Conservation (phyloP, 2,888 invertebrate genomes). For the Tyria jacobaeae region DNA sequence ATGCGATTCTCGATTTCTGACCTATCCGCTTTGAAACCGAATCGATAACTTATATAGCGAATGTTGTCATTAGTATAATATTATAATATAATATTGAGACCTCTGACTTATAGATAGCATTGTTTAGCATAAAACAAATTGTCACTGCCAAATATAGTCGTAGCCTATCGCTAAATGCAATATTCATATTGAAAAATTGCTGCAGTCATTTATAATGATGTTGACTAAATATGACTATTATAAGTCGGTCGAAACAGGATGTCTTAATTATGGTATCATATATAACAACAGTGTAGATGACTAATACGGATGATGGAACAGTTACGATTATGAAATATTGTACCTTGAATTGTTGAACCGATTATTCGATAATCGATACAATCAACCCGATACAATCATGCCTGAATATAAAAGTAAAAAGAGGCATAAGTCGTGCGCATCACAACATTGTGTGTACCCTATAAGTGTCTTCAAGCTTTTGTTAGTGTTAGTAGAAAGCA, state of each 20-base stretch:
- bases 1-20: slow-evolving; percentile 17
- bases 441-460: not conserved
- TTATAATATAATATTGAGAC: not conserved
- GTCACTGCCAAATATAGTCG: slow-evolving; percentile 9
- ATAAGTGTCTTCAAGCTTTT: too few species aligned
- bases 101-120: slow-evolving; percentile 13
- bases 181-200: not conserved
- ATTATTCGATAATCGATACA: too few species aligned
- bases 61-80: slow-evolving; percentile 19
- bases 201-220: not conserved
- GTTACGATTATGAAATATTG: too few species aligned
- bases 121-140: slow-evolving; percentile 13
- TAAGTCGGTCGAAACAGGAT: not conserved
- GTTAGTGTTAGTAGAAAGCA: too few species aligned
- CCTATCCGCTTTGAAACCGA: slow-evolving; percentile 11
- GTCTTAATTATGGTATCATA: not conserved
- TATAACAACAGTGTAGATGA: not conserved
- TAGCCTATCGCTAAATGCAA: not conserved
- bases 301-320: not conserved
- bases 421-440: too few species aligned
- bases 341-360: too few species aligned
- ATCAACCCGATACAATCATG: too few species aligned
- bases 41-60: slow-evolving; percentile 12
- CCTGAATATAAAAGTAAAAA: too few species aligned
- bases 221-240: not conserved